Base-by-base conservation (phyloP, 92 coral and sea anemone species). In the Epizoanthus stellaris region DNA sequence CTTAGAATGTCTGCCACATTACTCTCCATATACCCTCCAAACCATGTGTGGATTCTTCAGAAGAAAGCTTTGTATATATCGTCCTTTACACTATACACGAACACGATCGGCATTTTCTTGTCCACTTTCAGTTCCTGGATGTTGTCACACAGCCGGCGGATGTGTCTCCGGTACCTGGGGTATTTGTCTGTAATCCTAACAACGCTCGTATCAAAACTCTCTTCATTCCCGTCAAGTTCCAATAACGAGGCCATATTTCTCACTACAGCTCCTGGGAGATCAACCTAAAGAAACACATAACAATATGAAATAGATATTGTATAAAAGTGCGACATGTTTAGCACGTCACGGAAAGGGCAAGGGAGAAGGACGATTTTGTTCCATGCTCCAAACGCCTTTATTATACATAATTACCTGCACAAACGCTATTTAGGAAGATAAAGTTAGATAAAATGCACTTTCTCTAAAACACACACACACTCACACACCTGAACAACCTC, bases 21-120 rank as follows among this genome's bases (percentile, higher is more conserved):
- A 2, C 2, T 7, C 14, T 52, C 56, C 56, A 9, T 52, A 30
- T 30, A 30, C 56, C 12, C 15, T 52, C 10, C 56, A 52, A 1
- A 52, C 3, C 56, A 52, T 11, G 3, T 59, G 30, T 61, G n/a
- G 20, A 42, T 58, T 61, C 3, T 34, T 87, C 82, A 94, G 82
- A 90, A 92, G 89, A 94, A 94, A 84, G 87, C 87, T 87, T 88
- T 90, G 80, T 89, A 94, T 20, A 90, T 75, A 52, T 96, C 99
- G 71, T 96, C 99, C 52, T 87, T 91, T 1, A 91, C 90, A 56
- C 98, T 94, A 58, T 94, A 97, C 63, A 94, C 93, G 80, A 97
- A 93, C 25, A 97, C 82, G 16, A 94, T 64, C 12, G 98, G 98
- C 5, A 89, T 89, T 86, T 92, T 93, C 64, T 93, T 88, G 12